Evolutionary conservation across 2,113 vertebrate genomes (phyloP).

Genomic region (Spilogale gracilis): DNA sequence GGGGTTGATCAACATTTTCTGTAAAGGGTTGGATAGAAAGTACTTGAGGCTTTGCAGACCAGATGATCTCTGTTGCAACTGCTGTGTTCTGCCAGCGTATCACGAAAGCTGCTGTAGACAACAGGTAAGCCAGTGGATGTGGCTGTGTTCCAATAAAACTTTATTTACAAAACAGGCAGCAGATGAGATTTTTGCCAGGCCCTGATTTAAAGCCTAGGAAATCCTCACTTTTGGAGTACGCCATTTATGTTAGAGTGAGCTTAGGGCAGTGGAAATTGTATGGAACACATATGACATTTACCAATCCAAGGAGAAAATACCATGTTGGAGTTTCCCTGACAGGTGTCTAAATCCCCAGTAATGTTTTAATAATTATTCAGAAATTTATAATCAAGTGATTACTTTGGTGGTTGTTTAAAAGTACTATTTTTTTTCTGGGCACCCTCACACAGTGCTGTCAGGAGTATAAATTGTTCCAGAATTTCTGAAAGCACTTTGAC

Average conservation of each 20-base stretch:
- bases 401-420: background rate
- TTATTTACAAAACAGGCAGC: background rate
- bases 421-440: background rate
- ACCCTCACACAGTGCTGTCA: background rate
- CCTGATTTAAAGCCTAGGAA: background rate
- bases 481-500: background rate
- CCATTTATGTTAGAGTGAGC: background rate
- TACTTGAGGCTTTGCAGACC: background rate
- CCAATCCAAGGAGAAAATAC: background rate
- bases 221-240: background rate
- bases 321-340: background rate
- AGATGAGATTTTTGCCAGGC: background rate
- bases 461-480: background rate
- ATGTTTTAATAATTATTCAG: background rate
- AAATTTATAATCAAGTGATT: background rate
- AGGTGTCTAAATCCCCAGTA: background rate
- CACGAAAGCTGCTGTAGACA: background rate
- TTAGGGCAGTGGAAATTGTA: background rate
- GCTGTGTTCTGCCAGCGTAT: rapidly evolving
- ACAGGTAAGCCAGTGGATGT: background rate
- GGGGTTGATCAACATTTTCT: background rate
- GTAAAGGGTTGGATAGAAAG: background rate
- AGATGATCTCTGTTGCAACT: background rate
- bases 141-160: background rate
- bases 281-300: background rate